Evolutionary conservation across 2,113 vertebrate species (phyloP), one percentile per base, ranked within the genome.

Genomic region (Pica pica): DNA sequence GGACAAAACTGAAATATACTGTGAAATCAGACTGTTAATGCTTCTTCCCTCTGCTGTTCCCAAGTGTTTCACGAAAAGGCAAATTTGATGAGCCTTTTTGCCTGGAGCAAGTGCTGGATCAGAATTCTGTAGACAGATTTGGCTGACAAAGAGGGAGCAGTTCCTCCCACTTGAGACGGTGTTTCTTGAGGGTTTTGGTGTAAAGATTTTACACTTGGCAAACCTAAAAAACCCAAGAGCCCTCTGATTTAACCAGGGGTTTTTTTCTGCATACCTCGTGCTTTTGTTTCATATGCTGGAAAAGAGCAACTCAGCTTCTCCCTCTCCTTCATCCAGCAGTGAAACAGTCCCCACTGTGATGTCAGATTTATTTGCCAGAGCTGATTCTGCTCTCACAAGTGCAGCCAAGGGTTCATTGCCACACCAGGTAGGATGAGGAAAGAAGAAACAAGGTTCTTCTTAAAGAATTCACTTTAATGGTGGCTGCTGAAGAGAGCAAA

Each of bases 21-120:
- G 86, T 93, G 77, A 96, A 93, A 60, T 73, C 15, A 35, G 85
- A 92, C 81, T 84, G 91, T 91, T 93, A 46, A n/a, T 55, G 39
- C 60, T 87, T 64, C 63, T 67, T 55, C 80, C 8, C 46, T 75
- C 11, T 68, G 76, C 61, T 93, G 50, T 57, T 89, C 26, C 0
- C 8, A 20, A 78, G 60, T 35, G 70, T 64, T 81, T 26, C 41
- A 13, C 6, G 61, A 42, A 80, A 91, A 94, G 50, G 86, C 75
- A 79, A 56, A 83, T 63, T 15, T 7, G 26, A 10, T 1, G 55
- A 88, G 75, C 26, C 22, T 93, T 71, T 61, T 23, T 57, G 64
- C 82, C 77, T 91, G 93, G 50, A 80, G 79, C n/a, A 30, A 56
- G 37, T 9, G 46, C 49, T 89, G 39, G 49, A 83, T 61, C 30